A percentile compares a stretch with the other conserved stretches of the same genome.
phyloP scores from a whole-genome alignment of 2,888 invertebrate genomes.

The Pyrocoelia pectoralis region DNA sequence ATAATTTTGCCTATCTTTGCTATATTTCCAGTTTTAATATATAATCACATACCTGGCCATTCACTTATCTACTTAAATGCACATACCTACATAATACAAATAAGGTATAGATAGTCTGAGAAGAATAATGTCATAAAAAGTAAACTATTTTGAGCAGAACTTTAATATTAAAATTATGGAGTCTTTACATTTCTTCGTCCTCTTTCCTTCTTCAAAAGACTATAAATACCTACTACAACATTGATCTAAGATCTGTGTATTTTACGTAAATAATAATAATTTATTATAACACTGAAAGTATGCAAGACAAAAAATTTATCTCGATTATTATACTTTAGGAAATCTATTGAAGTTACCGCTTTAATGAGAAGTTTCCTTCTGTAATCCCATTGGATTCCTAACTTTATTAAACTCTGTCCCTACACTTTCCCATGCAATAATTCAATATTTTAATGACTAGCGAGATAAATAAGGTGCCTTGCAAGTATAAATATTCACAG shows the following conservation, averaged over 20 bases:
- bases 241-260: slow-evolving; percentile 49
- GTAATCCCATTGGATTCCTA: too few relatives aligned
- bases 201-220: slow-evolving; percentile 25
- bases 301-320: slow-evolving; percentile 37
- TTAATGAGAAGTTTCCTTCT: too few relatives aligned
- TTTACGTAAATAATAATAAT: slow-evolving; percentile 42
- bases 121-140: not conserved
- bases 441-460: too few relatives aligned
- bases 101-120: not conserved
- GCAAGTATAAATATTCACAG: slow-evolving; percentile 58
- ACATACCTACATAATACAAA: too few relatives aligned
- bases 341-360: too few relatives aligned
- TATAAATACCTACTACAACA: slow-evolving; percentile 44
- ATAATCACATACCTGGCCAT: not conserved
- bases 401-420: too few relatives aligned
- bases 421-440: too few relatives aligned
- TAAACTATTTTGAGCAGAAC: slow-evolving; percentile 15
- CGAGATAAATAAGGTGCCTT: too few relatives aligned
- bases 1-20: not conserved
- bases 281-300: slow-evolving; percentile 54
- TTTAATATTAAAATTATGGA: slow-evolving; percentile 8
- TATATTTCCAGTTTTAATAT: not conserved
- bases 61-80: too few relatives aligned
- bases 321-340: too few relatives aligned
- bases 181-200: slow-evolving; percentile 21